Evolutionary conservation across 2,797 vertebrate genomes (phyloP).

Genomic region (Gallinago solitaria): DNA sequence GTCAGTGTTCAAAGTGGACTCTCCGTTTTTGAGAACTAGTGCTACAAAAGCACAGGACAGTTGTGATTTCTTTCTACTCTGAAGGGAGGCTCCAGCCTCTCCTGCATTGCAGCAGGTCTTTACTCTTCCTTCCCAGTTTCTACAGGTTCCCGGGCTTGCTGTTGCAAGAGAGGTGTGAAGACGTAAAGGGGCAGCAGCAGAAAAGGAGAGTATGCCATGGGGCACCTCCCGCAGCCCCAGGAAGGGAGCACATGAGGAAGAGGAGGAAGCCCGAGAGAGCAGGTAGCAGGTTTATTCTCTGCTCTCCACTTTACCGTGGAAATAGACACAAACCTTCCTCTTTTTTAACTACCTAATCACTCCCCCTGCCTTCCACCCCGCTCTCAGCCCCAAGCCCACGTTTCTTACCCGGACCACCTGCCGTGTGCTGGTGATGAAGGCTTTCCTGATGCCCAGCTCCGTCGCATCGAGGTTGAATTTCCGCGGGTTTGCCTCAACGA

Average conservation of each 20-base stretch:
- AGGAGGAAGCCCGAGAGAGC: background rate
- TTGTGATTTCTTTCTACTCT: fast-evolving
- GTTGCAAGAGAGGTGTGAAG: background rate
- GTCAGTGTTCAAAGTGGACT: background rate
- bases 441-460: slow-evolving; percentile 91
- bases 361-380: background rate
- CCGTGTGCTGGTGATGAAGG: slow-evolving; percentile 92
- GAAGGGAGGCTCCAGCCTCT: background rate
- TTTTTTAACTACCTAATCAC: background rate
- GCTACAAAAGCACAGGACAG: background rate
- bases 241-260: fast-evolving
- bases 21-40: background rate
- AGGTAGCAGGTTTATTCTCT: background rate
- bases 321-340: background rate
- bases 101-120: background rate
- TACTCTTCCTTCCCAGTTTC: background rate
- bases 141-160: background rate
- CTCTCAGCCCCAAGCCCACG: background rate
- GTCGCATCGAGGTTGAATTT: slow-evolving; percentile 94
- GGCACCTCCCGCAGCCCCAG: background rate
- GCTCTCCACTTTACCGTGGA: background rate
- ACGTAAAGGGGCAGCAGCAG: background rate
- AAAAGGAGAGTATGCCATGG: background rate
- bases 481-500: slow-evolving; percentile 96
- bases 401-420: slow-evolving; percentile 89